Evolutionary conservation across 2,888 invertebrate species (phyloP), one percentile per base, ranked within the genome.

Genomic region (Cryptosula pallasiana): DNA sequence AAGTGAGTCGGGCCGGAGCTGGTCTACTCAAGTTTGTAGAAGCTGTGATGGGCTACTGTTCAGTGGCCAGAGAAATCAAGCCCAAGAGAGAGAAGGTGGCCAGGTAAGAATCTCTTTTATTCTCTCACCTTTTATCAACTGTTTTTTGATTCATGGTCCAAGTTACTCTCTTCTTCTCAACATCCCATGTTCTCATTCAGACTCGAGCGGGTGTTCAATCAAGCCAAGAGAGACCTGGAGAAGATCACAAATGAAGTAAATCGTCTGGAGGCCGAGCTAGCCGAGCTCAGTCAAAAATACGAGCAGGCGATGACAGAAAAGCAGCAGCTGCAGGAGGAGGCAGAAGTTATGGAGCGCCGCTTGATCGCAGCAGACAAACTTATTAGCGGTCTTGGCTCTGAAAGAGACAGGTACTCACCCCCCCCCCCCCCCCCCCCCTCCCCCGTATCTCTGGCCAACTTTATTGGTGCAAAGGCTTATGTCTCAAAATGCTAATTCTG

Each of bases 41-140:
- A 36, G 95, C 95, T 13, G 94, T 95, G 0, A 87, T 95, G 72
- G 92, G 90, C n/a, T 95, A 94, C 84, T 95, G 93, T 80, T 90
- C 91, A 0, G 93, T 95, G 0, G 93, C 89, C 79, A 90, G 90
- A 79, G 94, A 95, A 81, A 92, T 85, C 73, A 83, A 82, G 76
- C 86, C 85, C 0, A 86, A 86, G 77, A 77, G 92, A 77, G 94
- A 95, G 29, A 90, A 90, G 80, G 83, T 83, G 71, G 73, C 34
- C 13, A 25, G 71, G 70, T 70, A 69, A 5, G 29, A 45, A 45
- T 20, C 20, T 45, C 9, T n/a, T n/a, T n/a, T n/a, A n/a, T n/a
- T n/a, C n/a, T n/a, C n/a, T n/a, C n/a, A n/a, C n/a, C n/a, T n/a
- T n/a, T n/a, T n/a, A n/a, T n/a, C n/a, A n/a, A n/a, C n/a, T n/a